Percentiles rank a stretch among this genome's conserved stretches.
These are phyloP conservation scores for Harpagoxenus sublaevis DNA, from an alignment of 2,888 invertebrate species.

Conservation along the genomic window DNA sequence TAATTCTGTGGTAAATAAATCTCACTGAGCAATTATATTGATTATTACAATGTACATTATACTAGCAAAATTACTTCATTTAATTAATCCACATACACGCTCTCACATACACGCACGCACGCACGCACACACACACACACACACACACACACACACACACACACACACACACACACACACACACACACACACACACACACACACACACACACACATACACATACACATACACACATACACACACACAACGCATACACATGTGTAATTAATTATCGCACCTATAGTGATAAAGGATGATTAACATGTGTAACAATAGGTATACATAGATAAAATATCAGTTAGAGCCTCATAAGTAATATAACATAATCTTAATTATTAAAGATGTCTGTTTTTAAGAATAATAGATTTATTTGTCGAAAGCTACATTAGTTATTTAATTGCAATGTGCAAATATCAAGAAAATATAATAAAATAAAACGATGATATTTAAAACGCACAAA, in stretches of 20 bases:
- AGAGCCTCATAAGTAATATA: not conserved
- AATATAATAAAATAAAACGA: not conserved
- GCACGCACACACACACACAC: not conserved
- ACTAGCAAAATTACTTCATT: conserved; percentile 48
- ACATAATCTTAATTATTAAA: not conserved
- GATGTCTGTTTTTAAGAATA: not conserved
- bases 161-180: not conserved
- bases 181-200: no score
- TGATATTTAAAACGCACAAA: not conserved
- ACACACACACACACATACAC: no score
- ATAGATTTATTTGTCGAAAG: not conserved
- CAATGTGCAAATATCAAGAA: not conserved
- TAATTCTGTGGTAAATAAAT: conserved; percentile 51
- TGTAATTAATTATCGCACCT: conserved; percentile 13
- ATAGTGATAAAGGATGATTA: conserved; percentile 13
- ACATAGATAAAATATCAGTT: not conserved
- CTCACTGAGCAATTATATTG: conserved; percentile 47
- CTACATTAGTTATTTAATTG: not conserved
- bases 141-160: not conserved
- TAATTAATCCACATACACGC: conserved; percentile 35
- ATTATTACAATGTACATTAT: conserved; percentile 42
- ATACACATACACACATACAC: no score
- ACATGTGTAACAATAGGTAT: not conserved
- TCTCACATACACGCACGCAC: not conserved
- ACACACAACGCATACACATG: not conserved